Base-by-base conservation (phyloP, 2,113 vertebrate genomes). In the Pseudopodoces humilis region DNA sequence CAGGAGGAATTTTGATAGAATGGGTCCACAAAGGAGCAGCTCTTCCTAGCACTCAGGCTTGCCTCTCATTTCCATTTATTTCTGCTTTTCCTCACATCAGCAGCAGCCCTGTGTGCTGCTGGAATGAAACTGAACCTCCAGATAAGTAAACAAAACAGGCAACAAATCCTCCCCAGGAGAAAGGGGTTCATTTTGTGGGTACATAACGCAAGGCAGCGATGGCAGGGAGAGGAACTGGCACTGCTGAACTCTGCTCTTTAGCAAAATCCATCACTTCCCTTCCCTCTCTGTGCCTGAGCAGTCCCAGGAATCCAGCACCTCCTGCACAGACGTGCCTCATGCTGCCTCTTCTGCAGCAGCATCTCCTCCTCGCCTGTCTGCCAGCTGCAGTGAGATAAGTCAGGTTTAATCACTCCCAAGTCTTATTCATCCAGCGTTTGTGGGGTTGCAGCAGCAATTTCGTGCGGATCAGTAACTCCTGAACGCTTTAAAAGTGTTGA, bases 151-250 rank as follows among this genome's bases (percentile, higher is more conserved):
- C n/a, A 43, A 43, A 85, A 25, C 5, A 23, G 64, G 30, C 43
- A 68, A 10, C 3, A 53, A 81, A 53, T 0, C 21, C 68, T 44
- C 58, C 67, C 28, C 63, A 39, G 10, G 37, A 56, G 83, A 68
- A 89, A 67, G 7, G 1, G 2, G 25, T 28, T 56, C 2, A 24
- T 68, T 79, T 75, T 64, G 53, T 47, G 43, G 22, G 31, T 39
- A 24, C 43, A 2, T 0, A 43, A 31, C 2, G 0, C 13, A 10
- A 8, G 3, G n/a, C 58, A 65, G 74, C 0, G 0, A 13, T 11
- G 43, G 35, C 50, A 30, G 49, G 35, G 46, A 68, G 44, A 9
- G 7, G 4, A 63, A 7, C 67, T 41, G 37, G 90, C 71, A 22
- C 8, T 59, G 68, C 35, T 39, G 39, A 78, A 58, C 60, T 55